A percentile compares a stretch with the other conserved stretches of the same genome.
Conservation (phyloP, 1,140 invertebrate genomes). For the Trachymyrmex septentrionalis region DNA sequence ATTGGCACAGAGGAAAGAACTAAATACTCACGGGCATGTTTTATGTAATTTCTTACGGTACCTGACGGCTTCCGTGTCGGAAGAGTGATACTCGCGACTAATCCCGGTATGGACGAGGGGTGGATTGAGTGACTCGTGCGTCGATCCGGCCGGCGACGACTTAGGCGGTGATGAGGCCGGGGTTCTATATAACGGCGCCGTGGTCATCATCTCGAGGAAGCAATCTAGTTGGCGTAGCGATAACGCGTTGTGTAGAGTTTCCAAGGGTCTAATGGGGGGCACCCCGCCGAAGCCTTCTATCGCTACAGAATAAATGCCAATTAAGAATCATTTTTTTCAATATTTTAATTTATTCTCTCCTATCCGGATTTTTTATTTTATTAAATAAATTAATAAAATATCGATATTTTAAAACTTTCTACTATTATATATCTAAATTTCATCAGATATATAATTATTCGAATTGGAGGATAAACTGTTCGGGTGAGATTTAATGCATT, state of each 20-base stretch:
- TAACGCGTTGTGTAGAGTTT: conserved; percentile 98
- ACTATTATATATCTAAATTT: background rate
- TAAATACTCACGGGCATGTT: conserved; percentile 83
- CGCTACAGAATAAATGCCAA: conserved; percentile 81
- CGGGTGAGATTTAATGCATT: background rate
- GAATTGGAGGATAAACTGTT: background rate
- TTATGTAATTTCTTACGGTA: conserved; percentile 81
- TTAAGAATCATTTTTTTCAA: background rate
- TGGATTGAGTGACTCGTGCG: conserved; percentile 78
- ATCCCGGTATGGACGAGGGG: conserved; percentile 79
- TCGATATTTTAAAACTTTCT: background rate
- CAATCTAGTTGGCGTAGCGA: conserved; percentile 95
- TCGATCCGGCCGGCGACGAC: conserved; percentile 85
- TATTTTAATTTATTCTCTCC: background rate
- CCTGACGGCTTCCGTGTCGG: conserved; percentile 85
- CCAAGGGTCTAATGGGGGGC: conserved; percentile 96
- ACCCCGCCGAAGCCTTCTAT: conserved; percentile 95
- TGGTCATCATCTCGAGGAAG: conserved; percentile 95
- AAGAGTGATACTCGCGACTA: conserved; percentile 84
- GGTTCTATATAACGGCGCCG: conserved; percentile 89
- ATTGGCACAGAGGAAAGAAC: conserved; percentile 32
- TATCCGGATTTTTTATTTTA: background rate
- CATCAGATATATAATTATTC: background rate
- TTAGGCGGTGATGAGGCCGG: conserved; percentile 91
- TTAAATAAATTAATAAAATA: background rate